Base-by-base conservation (phyloP, 2,888 invertebrate species). In the Idaea straminata region DNA sequence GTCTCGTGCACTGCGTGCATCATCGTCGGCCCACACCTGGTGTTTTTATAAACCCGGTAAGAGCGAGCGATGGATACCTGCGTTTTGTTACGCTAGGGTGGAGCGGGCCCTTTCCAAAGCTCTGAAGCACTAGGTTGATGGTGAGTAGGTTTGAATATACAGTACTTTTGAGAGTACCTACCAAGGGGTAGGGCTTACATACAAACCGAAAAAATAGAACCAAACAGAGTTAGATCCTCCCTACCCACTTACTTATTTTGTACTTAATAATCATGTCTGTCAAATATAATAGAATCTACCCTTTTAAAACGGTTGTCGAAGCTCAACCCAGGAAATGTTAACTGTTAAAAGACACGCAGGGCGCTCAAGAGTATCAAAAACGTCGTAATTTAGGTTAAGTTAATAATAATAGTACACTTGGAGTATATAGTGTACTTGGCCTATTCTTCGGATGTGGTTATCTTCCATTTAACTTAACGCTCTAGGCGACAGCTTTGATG, bases 401-500 rank as follows among this genome's bases (percentile, higher is more conserved):
- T 47, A 7, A 7, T 6, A 47, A 47, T 47, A 47, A 47, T 13
- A 47, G 7, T 47, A 47, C 13, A 47, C 47, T 47, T 36, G 10
- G 6, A 7, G 36, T 36, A 36, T 10, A 13, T 47, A 47, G 47
- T 47, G 13, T 10, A 36, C 47, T 47, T 13, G 7, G 63, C 61
- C 66, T 66, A 61, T 68, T 66, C 62, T n/a, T 64, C 62, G 66
- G 65, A 64, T 66, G 68, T 66, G 68, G 68, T 68, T 64, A 68
- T 62, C 66, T 68, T 68, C 68, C 68, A 68, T 68, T 68, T 68
- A 68, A 66, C 66, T 68, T 68, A 61, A 62, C 66, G 61, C 62
- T 62, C 60, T 57, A 57, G 62, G 57, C 64, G 64, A 64, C 60
- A 62, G 62, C 64, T 63, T 62, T 62, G 64, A 58, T 66, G 66